These are phyloP conservation scores for Paratrypauchen microcephalus DNA, from an alignment of 2,797 vertebrate species.

Conservation along the genomic window DNA sequence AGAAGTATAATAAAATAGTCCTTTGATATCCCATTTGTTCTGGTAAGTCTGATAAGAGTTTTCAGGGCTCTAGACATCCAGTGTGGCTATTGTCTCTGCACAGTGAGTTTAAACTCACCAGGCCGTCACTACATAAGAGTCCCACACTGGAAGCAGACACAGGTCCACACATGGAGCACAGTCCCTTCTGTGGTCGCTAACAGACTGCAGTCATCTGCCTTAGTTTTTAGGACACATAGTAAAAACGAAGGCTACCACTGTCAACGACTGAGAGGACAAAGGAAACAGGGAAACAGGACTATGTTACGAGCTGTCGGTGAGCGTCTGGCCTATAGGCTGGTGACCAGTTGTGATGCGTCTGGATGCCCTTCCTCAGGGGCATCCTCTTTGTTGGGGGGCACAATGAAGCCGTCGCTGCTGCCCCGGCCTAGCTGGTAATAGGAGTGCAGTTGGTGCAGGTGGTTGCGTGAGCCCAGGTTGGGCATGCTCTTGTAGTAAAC, in stretches of 20 bases:
- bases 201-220: constrained; percentile 70
- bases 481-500: constrained; percentile 99
- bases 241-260: constrained; percentile 84
- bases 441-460: constrained; percentile 92
- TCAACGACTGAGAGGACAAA: constrained; percentile 82
- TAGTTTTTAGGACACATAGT: constrained; percentile 78
- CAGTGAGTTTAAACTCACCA: constrained; percentile 65
- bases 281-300: constrained; percentile 45
- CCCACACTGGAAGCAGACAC: constrained; percentile 47
- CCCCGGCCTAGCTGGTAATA: constrained; percentile 97
- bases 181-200: constrained; percentile 49
- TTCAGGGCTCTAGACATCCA: constrained; percentile 55
- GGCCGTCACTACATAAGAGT: constrained; percentile 64
- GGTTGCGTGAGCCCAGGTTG: constrained; percentile 93
- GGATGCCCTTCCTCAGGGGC: constrained; percentile 82
- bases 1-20: constrained; percentile 86
- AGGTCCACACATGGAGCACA: constrained; percentile 26
- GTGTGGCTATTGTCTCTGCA: constrained; percentile 61
- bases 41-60: constrained; percentile 51
- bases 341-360: constrained; percentile 94
- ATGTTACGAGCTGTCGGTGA: constrained; percentile 24
- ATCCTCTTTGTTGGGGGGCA: constrained; percentile 90
- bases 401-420: constrained; percentile 96
- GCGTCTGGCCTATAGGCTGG: constrained; percentile 89
- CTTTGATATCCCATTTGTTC: constrained; percentile 55